These are phyloP conservation scores for Enteromius treurensis DNA, from an alignment of 2,797 vertebrate species.

Conservation along the genomic window DNA sequence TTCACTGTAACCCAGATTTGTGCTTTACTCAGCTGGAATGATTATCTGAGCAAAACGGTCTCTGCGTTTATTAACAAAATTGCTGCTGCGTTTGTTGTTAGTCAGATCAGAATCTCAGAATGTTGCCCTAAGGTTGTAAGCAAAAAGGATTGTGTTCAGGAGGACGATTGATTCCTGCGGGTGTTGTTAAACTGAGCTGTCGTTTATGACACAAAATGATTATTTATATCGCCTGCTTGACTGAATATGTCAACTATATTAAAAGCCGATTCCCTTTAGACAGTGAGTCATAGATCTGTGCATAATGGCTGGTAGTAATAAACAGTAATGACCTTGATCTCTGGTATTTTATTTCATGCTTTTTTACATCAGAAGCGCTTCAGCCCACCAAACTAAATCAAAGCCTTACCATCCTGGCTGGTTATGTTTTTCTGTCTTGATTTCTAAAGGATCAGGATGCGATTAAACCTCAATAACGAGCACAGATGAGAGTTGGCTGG, in stretches of 20 bases:
- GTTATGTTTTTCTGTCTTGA: neutral
- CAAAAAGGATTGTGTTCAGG: constrained; percentile 14
- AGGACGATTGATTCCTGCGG: neutral
- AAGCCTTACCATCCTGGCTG: neutral
- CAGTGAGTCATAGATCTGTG: constrained; percentile 49
- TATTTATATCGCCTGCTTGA: neutral
- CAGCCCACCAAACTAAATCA: constrained; percentile 5
- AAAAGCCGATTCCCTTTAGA: constrained; percentile 44
- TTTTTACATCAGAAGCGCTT: constrained; percentile 5
- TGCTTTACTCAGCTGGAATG: neutral
- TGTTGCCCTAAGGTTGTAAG: neutral
- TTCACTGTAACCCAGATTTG: neutral
- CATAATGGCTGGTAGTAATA: constrained; percentile 45
- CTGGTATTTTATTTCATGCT: constrained; percentile 19
- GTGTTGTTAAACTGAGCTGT: constrained; percentile 37
- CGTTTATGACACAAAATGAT: constrained; percentile 14
- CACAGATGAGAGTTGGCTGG: neutral
- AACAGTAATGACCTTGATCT: constrained; percentile 46
- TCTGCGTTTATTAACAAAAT: neutral
- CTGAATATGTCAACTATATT: constrained; percentile 20
- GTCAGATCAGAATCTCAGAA: constrained; percentile 14
- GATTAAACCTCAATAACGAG: neutral
- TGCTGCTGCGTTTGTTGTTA: neutral
- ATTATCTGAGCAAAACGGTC: neutral
- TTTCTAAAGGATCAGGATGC: neutral